Conservation (phyloP, 23 tunicate species). For the Trididemnum clinides region DNA sequence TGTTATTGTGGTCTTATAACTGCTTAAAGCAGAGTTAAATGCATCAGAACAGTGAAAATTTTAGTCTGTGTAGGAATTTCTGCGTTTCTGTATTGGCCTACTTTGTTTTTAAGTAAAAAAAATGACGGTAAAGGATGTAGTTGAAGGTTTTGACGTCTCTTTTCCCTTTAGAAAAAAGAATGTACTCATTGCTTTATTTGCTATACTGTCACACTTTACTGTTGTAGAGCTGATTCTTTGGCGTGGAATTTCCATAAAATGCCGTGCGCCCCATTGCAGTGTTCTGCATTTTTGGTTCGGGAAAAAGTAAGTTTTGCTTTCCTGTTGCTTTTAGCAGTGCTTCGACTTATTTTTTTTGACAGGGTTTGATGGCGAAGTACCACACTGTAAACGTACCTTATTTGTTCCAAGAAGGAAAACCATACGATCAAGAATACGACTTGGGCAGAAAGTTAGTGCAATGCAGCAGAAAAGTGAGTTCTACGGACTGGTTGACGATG, state of each 20-base stretch:
- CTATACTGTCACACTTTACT: not conserved
- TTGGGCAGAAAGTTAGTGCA: slow-evolving; percentile 63
- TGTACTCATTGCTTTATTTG: not conserved
- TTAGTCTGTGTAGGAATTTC: no score
- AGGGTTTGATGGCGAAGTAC: slow-evolving; percentile 54
- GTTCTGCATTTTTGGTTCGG: slow-evolving; percentile 66
- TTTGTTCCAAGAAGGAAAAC: slow-evolving; percentile 92
- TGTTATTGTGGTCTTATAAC: no score
- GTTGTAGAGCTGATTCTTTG: slow-evolving; percentile 77
- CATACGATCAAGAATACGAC: slow-evolving; percentile 86
- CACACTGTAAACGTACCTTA: slow-evolving; percentile 66
- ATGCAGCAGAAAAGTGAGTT: slow-evolving; percentile 70
- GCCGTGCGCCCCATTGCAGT: slow-evolving; percentile 68
- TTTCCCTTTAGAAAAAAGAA: no score
- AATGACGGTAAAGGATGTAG: no score
- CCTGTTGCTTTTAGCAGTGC: not conserved
- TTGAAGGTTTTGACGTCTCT: no score
- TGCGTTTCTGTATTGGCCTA: no score
- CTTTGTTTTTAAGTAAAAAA: no score
- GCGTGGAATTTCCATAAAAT: slow-evolving; percentile 98
- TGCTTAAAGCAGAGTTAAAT: no score
- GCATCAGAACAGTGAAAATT: no score
- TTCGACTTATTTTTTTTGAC: not conserved
- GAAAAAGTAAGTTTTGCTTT: slow-evolving; percentile 54
- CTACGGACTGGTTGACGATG: no score